Conservation (phyloP, 2,888 invertebrate species). For the Drosophila helvetica region DNA sequence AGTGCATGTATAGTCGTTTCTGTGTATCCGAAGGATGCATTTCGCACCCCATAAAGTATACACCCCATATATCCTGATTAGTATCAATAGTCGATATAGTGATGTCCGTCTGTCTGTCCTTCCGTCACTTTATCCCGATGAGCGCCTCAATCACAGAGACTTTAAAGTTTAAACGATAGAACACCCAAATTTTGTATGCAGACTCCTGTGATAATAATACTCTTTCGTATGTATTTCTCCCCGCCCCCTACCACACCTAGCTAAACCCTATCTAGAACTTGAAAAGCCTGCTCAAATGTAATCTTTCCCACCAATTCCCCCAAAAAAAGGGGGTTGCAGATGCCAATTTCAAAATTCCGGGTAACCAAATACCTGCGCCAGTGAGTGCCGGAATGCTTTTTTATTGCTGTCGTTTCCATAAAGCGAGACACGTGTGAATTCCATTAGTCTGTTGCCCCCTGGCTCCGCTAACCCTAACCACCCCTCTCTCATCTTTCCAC, state of each 20-base stretch:
- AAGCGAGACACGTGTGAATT: slow-evolving; percentile 38
- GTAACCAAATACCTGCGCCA: slow-evolving; percentile 27
- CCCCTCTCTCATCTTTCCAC: neutral
- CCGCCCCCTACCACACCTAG: neutral
- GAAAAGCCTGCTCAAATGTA: neutral
- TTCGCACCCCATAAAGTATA: neutral
- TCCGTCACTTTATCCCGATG: no score
- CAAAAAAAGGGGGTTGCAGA: neutral
- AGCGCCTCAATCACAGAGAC: neutral
- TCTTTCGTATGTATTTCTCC: neutral
- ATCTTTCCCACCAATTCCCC: neutral
- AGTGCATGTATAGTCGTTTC: neutral
- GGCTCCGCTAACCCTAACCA: neutral
- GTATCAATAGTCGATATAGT: no score
- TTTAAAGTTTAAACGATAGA: neutral
- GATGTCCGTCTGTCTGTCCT: no score
- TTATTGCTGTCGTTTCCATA: slow-evolving; percentile 38
- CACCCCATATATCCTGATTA: no score
- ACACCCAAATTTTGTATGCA: neutral
- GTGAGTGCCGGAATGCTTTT: slow-evolving; percentile 16
- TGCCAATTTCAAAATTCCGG: slow-evolving; percentile 17
- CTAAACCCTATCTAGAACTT: no score
- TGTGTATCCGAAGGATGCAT: no score
- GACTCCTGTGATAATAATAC: neutral
- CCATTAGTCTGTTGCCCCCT: slow-evolving; percentile 21